Evolutionary conservation across 1,140 invertebrate genomes (phyloP).

Genomic region (Plectrocnemia conspersa): DNA sequence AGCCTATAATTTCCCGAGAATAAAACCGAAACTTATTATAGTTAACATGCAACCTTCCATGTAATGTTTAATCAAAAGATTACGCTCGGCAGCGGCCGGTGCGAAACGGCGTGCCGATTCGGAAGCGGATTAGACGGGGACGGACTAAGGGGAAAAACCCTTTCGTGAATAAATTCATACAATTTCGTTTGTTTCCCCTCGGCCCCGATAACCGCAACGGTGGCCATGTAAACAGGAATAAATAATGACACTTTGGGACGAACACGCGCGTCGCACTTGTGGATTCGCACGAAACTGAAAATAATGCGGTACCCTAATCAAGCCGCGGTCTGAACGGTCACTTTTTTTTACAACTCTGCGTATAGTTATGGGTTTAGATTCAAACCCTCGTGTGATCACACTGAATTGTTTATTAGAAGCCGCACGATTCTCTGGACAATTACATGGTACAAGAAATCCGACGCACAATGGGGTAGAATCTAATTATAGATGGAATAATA

Average conservation of each 20-base stretch:
- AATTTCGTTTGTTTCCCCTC: constrained; percentile 16
- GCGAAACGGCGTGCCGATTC: not conserved
- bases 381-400: too few relatives aligned
- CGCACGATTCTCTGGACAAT: too few relatives aligned
- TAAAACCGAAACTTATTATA: constrained; percentile 27
- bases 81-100: constrained; percentile 3
- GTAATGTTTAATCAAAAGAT: constrained; percentile 34
- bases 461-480: too few relatives aligned
- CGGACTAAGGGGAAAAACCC: constrained; percentile 8
- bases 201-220: constrained; percentile 24
- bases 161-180: constrained; percentile 31
- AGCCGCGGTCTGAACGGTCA: too few relatives aligned
- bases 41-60: constrained; percentile 28
- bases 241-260: constrained; percentile 32
- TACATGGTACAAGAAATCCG: too few relatives aligned
- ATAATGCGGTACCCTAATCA: too few relatives aligned
- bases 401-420: too few relatives aligned
- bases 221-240: constrained; percentile 32
- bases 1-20: too few relatives aligned
- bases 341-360: too few relatives aligned
- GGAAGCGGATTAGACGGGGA: not conserved
- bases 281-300: constrained; percentile 20
- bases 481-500: too few relatives aligned
- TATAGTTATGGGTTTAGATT: too few relatives aligned
- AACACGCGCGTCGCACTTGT: constrained; percentile 19